Evolutionary conservation across 2,888 invertebrate genomes (phyloP).

Genomic region (Psylliodes chrysocephalus): DNA sequence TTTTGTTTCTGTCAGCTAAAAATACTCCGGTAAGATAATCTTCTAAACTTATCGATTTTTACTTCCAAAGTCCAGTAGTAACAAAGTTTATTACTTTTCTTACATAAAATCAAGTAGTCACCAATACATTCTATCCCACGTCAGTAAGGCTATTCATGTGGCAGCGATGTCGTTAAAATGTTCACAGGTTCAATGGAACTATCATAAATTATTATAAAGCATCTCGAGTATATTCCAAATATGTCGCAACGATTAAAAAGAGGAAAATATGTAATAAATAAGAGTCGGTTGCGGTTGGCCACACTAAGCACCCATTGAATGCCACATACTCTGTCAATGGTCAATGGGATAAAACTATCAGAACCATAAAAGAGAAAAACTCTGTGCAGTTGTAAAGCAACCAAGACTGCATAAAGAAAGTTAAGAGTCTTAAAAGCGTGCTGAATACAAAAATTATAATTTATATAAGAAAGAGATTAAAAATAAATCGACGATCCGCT

Average conservation of each 20-base stretch:
- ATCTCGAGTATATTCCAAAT: slow-evolving; percentile 46
- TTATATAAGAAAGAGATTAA: no score
- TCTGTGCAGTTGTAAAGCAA: slow-evolving; percentile 40
- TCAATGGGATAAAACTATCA: slow-evolving; percentile 49
- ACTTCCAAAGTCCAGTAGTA: no score
- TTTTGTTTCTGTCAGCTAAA: no score
- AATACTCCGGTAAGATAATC: no score
- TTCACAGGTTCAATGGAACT: slow-evolving; percentile 34
- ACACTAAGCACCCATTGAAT: slow-evolving; percentile 50
- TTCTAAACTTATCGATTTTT: no score
- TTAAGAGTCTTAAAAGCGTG: slow-evolving; percentile 29
- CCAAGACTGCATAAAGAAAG: slow-evolving; percentile 37
- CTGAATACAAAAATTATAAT: slow-evolving; percentile 22
- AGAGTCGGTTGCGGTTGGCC: slow-evolving; percentile 47
- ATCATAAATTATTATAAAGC: slow-evolving; percentile 42
- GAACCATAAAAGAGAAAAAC: slow-evolving; percentile 39
- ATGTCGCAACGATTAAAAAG: slow-evolving; percentile 49
- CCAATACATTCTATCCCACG: slow-evolving; percentile 2
- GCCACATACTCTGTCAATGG: slow-evolving; percentile 45
- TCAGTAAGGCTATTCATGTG: slow-evolving; percentile 5
- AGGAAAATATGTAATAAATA: slow-evolving; percentile 50
- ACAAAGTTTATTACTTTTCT: no score
- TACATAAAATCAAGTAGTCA: not conserved
- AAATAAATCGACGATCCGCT: no score
- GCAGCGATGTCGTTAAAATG: slow-evolving; percentile 30